Base-by-base conservation (phyloP, 1,140 invertebrate genomes). In the Centruroides vittatus region DNA sequence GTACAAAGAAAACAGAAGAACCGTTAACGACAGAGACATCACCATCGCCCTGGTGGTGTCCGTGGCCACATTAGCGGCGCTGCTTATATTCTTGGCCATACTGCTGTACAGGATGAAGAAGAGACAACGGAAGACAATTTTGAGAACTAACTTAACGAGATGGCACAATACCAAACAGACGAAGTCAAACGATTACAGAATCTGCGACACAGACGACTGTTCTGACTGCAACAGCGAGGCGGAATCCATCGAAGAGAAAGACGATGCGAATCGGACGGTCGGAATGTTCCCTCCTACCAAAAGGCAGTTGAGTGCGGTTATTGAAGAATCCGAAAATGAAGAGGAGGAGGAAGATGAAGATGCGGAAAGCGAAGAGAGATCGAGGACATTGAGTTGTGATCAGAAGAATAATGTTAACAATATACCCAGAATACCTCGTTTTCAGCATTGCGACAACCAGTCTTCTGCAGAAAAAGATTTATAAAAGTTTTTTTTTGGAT, bases 281-380 rank as follows among this genome's bases (percentile, higher is more conserved):
- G 6, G 4, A n/a, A 23, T 10, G 10, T 51, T 0, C 10, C 13
- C 35, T 23, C 34, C 5, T 57, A 47, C 34, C 13, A 12, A 54
- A 34, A 52, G 60, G n/a, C 60, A 61, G 23, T 3, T 61, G 35
- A 61, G 60, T 36, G 60, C 46, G 10, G 56, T 61, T 5, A 4
- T n/a, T 3, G 60, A 61, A 36, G 60, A 57, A 46, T 54, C 55
- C 1, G 4, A 35, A 4, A 56, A 61, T 13, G 56, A 61, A 7
- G 41, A 36, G 9, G 60, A 60, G 2, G 13, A 35, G 23, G 10
- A 34, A 4, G 6, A 54, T 5, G 5, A 35, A 12, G n/a, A 23
- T 4, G 34, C 5, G n/a, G 53, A 59, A 3, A 46, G 36, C 5
- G 34, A n/a, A 36, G 53, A 59, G 41, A 9, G 41, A 9, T 11